Evolutionary conservation across 2,888 invertebrate species (phyloP).

Genomic region (Trissonchulus sp.): DNA sequence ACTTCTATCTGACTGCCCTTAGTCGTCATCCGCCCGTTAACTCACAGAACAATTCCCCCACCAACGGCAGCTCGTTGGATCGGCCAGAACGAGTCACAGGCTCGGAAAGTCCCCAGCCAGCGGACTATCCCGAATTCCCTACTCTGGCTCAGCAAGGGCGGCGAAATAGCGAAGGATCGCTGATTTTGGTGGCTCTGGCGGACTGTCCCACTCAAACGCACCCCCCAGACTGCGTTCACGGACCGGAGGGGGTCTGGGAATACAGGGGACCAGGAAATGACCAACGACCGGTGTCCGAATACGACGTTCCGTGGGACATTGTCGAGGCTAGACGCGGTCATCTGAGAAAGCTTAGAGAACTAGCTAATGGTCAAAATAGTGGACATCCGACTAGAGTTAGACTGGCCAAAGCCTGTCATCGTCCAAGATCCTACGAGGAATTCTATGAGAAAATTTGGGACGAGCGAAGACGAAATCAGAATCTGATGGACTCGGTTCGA

Average conservation of each 20-base stretch:
- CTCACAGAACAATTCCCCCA: not conserved
- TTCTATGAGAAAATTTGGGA: slow-evolving; percentile 4
- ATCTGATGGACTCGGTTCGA: not conserved
- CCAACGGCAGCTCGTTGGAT: too few relatives aligned
- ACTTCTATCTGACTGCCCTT: not conserved
- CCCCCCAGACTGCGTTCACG: not conserved
- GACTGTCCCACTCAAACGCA: not conserved
- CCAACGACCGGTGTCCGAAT: not conserved
- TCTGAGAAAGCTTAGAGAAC: not conserved
- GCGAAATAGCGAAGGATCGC: not conserved
- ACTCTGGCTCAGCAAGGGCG: not conserved
- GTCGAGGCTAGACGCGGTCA: not conserved
- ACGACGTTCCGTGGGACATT: slow-evolving; percentile 34
- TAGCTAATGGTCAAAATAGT: not conserved
- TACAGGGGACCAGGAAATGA: not conserved
- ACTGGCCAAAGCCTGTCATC: too few relatives aligned
- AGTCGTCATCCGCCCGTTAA: not conserved
- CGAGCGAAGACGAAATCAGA: not conserved
- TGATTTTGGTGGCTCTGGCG: not conserved
- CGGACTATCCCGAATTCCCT: too few relatives aligned
- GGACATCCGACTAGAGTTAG: not conserved
- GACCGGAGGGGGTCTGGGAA: not conserved
- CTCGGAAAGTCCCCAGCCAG: not conserved
- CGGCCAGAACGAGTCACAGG: not conserved
- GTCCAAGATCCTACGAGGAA: not conserved